Conservation (phyloP, 2,888 invertebrate species). For the Apocheima hispidaria region DNA sequence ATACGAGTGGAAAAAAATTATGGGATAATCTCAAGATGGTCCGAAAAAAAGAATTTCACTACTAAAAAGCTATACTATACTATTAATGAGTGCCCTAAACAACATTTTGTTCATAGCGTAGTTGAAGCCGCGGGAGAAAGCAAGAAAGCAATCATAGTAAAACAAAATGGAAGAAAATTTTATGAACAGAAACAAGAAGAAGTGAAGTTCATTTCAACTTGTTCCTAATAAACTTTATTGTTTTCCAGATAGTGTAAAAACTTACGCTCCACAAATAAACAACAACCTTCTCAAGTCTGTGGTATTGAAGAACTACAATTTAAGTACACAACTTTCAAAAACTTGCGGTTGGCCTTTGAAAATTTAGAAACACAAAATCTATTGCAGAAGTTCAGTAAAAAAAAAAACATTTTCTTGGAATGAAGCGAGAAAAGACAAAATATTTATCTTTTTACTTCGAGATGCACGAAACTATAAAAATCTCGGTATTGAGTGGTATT, state of each 20-base stretch:
- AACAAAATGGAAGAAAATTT: too few relatives aligned
- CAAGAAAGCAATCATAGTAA: too few relatives aligned
- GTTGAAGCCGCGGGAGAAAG: too few relatives aligned
- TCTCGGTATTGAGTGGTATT: constrained; percentile 17
- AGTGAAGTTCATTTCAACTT: background rate
- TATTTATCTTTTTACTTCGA: background rate
- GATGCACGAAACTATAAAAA: constrained; percentile 16
- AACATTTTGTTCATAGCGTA: too few relatives aligned
- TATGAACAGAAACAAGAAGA: background rate
- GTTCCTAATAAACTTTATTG: background rate
- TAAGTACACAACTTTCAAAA: background rate
- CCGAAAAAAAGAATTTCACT: too few relatives aligned
- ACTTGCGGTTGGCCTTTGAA: background rate
- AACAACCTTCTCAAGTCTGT: background rate
- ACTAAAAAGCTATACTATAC: too few relatives aligned
- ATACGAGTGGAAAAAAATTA: too few relatives aligned
- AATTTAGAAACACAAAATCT: background rate
- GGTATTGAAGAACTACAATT: background rate
- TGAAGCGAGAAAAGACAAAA: background rate
- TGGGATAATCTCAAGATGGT: too few relatives aligned
- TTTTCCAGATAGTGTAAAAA: background rate
- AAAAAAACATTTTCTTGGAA: background rate
- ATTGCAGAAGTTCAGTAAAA: background rate
- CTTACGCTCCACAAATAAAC: background rate
- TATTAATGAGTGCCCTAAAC: too few relatives aligned